Evolutionary conservation across 2,797 vertebrate species (phyloP), one percentile per base, ranked within the genome.

Genomic region (Hozukius guyotensis): DNA sequence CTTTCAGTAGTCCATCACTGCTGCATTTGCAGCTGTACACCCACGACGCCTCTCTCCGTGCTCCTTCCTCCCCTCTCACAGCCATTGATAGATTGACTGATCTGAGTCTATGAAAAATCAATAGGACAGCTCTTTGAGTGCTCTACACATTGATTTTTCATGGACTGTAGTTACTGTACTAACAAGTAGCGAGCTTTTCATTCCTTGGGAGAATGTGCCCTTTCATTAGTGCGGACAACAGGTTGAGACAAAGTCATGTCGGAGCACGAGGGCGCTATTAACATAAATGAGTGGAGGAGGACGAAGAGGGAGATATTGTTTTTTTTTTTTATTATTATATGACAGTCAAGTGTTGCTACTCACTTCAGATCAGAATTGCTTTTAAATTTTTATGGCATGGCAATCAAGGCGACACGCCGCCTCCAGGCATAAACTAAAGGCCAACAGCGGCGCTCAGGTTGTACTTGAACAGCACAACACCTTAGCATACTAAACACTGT

Each of bases 81-180:
- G 75, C 72, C 79, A 90, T 78, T 88, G 90, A 93, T 88, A 78
- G 83, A 91, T 89, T 88, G 92, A 93, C 79, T 92, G 87, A 92
- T 93, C 87, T 66, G 42, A 79, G 88, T 87, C 87, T 84, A 89
- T 92, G 78, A 93, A 90, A 91, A 93, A 93, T 92, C 91, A 82
- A 93, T 92, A 85, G 77, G 79, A 89, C 83, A 84, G 77, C 84
- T 78, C 80, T 88, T 77, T 88, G 88, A 89, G 85, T 85, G 83
- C 80, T 68, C 67, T 74, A 84, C 82, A 79, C 67, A 91, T 94
- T 72, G 86, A 90, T 94, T 88, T 89, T 84, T 76, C 68, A 80
- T 83, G 75, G 75, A 80, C 75, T 80, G 46, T 79, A 82, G 83
- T 88, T 86, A 86, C 64, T 79, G 71, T 83, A 61, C 75, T 78